Base-by-base conservation (phyloP, 2,888 invertebrate species). In the Pyrrhia umbra region DNA sequence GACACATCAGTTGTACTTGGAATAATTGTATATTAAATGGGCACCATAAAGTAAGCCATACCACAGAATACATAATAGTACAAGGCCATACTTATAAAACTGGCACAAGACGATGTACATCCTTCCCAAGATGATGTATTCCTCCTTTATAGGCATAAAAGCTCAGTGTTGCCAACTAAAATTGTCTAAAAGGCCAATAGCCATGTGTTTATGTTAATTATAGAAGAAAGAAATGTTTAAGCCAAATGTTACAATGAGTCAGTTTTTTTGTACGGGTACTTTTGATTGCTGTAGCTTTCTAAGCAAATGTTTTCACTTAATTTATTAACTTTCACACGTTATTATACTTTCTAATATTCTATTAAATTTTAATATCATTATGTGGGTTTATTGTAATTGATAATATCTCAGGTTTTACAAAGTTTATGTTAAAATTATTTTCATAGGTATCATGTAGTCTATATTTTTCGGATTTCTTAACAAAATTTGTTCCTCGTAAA, bases 211-310 rank as follows among this genome's bases (percentile, higher is more conserved):
- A 39, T 66, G 42, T 75, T 67, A 47, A 55, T 64, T 68, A 16
- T 65, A 58, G 20, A 47, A 45, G 16, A 55, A 47, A 45, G 16
- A 55, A 50, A 54, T 47, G 20, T 66, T 64, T 67, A 61, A 75
- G 58, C 79, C 77, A 78, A 78, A 78, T 79, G 68, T 74, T 73
- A 66, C 59, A 16, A 43, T 68, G 68, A 73, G 73, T 65, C 62
- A 61, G 30, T 76, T 76, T 57, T 75, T 75, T 79, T 75, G 61
- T 76, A 79, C 70, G 73, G 73, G 68, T 79, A 75, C 51, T 69
- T n/a, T n/a, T 64, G 45, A 60, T 62, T 49, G 43, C 56, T 75
- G 62, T 66, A 57, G 21, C 50, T 60, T 23, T 62, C 15, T 60
- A 51, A 57, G 8, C 30, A 46, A 34, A 63, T 55, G 8, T 71